Base-by-base conservation (phyloP, 1,140 invertebrate genomes). In the Heliothis virescens region DNA sequence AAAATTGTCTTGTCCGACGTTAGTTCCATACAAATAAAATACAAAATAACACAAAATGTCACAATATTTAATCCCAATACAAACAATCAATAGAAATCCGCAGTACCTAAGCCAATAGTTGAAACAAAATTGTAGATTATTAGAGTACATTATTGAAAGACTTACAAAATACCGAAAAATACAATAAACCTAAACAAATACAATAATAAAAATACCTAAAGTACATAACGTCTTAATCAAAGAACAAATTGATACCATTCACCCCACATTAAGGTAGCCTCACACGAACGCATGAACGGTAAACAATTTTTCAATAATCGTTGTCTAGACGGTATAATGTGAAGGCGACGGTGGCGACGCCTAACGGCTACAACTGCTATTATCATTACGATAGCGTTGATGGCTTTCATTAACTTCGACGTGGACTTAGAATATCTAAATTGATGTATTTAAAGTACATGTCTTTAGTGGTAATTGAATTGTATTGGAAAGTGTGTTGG, bases 321-420 rank as follows among this genome's bases (percentile, higher is more conserved):
- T 55, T 53, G 85, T 86, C 85, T 86, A 86, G 85, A 86, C 83
- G 52, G 74, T 48, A 53, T 84, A 83, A 83, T 84, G 78, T 71
- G 75, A 41, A 63, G 73, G 41, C 59, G 72, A 62, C 65, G 75
- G 69, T 73, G 63, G 60, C 78, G 73, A 72, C 80, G 79, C 67
- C 74, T 79, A 50, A 76, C 47, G 55, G 73, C 47, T 62, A 72
- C 57, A 60, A 65, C 69, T 69, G 60, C 62, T 60, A 80, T 79
- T 79, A 79, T 34, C 81, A 82, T 82, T 77, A 82, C 21, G 21
- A 77, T 55, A 79, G 34, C 47, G 55, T 71, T 72, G 59, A 81
- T 21, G 55, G 15, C 16, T 47, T 78, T 52, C 21, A 69, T 48
- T 73, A 53, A 65, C 12, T 50, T 53, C 15, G 34, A 26, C 10